Conservation (phyloP, 1,140 invertebrate species). For the Pomacea maculata region DNA sequence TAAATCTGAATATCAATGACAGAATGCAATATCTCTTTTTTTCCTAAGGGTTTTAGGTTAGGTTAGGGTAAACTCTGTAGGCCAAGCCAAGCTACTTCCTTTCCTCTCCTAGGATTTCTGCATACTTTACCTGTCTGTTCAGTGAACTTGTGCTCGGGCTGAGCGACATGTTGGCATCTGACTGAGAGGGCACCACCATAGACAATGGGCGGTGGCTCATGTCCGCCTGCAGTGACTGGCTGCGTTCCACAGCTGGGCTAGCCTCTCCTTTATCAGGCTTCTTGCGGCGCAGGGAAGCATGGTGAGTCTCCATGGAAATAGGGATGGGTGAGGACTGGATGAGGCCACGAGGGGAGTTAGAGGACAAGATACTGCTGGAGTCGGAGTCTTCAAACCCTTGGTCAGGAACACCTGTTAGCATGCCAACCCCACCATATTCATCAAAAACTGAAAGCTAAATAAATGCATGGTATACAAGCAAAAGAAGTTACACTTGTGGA, state of each 20-base stretch:
- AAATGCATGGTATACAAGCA: constrained; percentile 26
- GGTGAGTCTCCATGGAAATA: constrained; percentile 67
- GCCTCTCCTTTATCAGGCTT: constrained; percentile 55
- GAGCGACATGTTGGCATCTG: constrained; percentile 59
- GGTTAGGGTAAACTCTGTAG: no score
- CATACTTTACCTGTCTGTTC: constrained; percentile 57
- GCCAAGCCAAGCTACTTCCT: not conserved
- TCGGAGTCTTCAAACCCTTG: constrained; percentile 62
- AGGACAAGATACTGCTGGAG: constrained; percentile 42
- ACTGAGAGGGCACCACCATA: constrained; percentile 62
- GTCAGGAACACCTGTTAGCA: constrained; percentile 42
- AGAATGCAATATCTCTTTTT: no score
- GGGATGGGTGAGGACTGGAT: constrained; percentile 29
- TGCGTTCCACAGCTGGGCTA: constrained; percentile 55
- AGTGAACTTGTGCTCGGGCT: constrained; percentile 60
- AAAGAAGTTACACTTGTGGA: not conserved
- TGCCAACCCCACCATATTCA: not conserved
- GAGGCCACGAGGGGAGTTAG: constrained; percentile 25
- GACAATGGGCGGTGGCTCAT: constrained; percentile 63
- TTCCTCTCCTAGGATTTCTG: not conserved
- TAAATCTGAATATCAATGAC: no score
- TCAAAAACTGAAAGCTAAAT: not conserved
- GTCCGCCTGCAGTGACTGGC: constrained; percentile 58
- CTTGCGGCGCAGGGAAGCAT: constrained; percentile 70
- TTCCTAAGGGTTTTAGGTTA: no score